Percentiles rank a stretch among this genome's conserved stretches.
These are phyloP conservation scores for Goniozus legneri DNA, from an alignment of 1,140 invertebrate species.

Conservation along the genomic window DNA sequence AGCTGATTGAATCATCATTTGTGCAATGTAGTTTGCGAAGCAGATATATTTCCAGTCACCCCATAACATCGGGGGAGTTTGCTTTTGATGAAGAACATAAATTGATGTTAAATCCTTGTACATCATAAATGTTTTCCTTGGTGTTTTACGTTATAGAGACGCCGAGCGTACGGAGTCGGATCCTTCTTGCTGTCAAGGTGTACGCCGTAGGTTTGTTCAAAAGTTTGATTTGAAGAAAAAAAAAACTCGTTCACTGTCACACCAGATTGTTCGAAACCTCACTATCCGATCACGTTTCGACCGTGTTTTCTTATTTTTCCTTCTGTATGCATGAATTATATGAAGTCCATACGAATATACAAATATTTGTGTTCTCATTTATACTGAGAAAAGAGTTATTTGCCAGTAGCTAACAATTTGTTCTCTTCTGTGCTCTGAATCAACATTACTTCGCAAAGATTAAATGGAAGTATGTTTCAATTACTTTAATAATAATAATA, in stretches of 20 bases:
- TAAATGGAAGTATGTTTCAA: too few relatives aligned
- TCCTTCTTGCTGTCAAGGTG: conserved; percentile 30
- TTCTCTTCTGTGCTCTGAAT: too few relatives aligned
- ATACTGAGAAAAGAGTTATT: too few relatives aligned
- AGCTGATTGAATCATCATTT: too few relatives aligned
- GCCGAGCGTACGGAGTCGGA: conserved; percentile 35
- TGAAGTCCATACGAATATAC: too few relatives aligned
- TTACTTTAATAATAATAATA: too few relatives aligned
- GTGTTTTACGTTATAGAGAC: conserved; percentile 45
- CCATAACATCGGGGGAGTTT: conserved; percentile 14
- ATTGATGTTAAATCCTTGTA: conserved; percentile 20
- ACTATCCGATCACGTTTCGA: too few relatives aligned
- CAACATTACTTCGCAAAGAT: too few relatives aligned
- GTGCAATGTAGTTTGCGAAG: too few relatives aligned
- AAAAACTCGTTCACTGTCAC: conserved; percentile 3
- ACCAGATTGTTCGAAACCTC: background rate
- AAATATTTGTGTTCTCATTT: too few relatives aligned
- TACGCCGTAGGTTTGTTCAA: conserved; percentile 46
- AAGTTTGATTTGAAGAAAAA: conserved; percentile 22
- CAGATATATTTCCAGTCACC: conserved; percentile 8
- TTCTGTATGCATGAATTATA: background rate
- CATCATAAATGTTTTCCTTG: conserved; percentile 33
- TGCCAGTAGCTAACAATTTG: too few relatives aligned
- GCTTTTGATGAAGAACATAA: too few relatives aligned
- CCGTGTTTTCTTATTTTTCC: background rate